phyloP scores from a whole-genome alignment of 1,140 invertebrate genomes.

The Penaeus japonicus region DNA sequence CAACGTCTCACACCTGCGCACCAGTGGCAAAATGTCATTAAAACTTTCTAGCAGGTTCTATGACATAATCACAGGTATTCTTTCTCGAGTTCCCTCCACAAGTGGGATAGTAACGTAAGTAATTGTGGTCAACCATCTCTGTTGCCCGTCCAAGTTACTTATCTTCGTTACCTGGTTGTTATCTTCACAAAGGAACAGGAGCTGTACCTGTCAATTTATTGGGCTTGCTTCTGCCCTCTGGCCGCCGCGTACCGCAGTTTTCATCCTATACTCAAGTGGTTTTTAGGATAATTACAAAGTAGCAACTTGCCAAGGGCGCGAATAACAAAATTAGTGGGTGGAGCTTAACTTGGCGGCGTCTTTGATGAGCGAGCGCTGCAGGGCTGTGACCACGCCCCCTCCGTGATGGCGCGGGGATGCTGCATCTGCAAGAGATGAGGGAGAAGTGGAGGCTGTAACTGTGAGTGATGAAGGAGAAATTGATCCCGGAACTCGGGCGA shows the following conservation, averaged over 20 bases:
- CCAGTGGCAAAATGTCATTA: too few species aligned
- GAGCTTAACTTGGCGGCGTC: slow-evolving; percentile 26
- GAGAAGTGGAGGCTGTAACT: background rate
- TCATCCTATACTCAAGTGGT: slow-evolving; percentile 48
- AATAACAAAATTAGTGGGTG: slow-evolving; percentile 55
- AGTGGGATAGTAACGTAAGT: too few species aligned
- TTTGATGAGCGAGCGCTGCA: slow-evolving; percentile 31
- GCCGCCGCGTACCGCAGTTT: slow-evolving; percentile 18
- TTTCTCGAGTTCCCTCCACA: background rate
- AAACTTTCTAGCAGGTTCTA: too few species aligned
- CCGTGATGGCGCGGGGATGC: background rate
- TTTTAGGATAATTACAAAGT: slow-evolving; percentile 52
- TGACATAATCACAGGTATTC: slow-evolving; percentile 13
- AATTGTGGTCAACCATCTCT: too few species aligned
- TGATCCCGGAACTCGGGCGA: background rate
- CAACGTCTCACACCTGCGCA: too few species aligned
- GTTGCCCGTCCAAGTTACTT: background rate
- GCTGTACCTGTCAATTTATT: slow-evolving; percentile 46
- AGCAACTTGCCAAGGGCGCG: slow-evolving; percentile 39
- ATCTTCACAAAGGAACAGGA: slow-evolving; percentile 29
- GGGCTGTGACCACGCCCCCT: background rate
- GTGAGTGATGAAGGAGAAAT: background rate
- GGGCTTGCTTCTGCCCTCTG: slow-evolving; percentile 1
- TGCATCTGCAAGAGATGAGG: background rate
- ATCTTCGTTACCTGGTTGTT: slow-evolving; percentile 27